Evolutionary conservation across 2,888 invertebrate genomes (phyloP), one percentile per base, ranked within the genome.

Genomic region (Pandemis cinnamomeana): DNA sequence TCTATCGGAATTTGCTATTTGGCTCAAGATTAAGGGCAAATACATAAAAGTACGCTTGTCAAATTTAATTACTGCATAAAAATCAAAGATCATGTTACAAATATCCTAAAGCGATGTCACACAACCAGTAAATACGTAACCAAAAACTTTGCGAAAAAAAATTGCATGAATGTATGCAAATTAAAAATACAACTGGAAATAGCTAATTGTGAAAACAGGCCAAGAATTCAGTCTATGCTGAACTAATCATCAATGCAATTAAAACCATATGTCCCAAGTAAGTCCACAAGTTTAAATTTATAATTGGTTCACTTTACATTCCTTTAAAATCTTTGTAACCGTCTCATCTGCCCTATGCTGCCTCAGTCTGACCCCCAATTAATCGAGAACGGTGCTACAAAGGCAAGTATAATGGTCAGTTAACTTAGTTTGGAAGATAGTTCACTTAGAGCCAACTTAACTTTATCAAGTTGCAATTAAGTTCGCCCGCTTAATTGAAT

Each of bases 321-420:
- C 46, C 27, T 60, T 41, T 61, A 41, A 61, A 61, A n/a, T 27
- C n/a, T 41, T 51, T 10, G 13, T 27, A 51, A 13, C 61, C 68
- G 77, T 62, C 82, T 2, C 76, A 80, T 90, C 90, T 86, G 84
- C 77, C 80, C 48, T 71, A 81, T 71, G 3, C 80, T 74, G 78
- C 73, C 85, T 53, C 67, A 46, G 20, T 75, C 82, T 51, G 78
- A 81, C 86, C 87, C 86, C 90, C 93, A 93, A 93, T 94, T 93
- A 93, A 89, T 88, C 81, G 83, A 85, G 89, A 82, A 84, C 86
- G 84, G 86, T 84, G 89, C 90, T 85, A 93, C 93, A 94, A 94
- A 93, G 93, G 93, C 92, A 90, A 87, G 91, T 93, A 94, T 93
- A 93, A 93, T 93, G 93, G 93, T 91, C 93, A 91, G 93, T 89